A percentile compares a stretch with the other conserved stretches of the same genome.
phyloP scores from a whole-genome alignment of 2,888 invertebrate species.

The Lacanobia oleracea region DNA sequence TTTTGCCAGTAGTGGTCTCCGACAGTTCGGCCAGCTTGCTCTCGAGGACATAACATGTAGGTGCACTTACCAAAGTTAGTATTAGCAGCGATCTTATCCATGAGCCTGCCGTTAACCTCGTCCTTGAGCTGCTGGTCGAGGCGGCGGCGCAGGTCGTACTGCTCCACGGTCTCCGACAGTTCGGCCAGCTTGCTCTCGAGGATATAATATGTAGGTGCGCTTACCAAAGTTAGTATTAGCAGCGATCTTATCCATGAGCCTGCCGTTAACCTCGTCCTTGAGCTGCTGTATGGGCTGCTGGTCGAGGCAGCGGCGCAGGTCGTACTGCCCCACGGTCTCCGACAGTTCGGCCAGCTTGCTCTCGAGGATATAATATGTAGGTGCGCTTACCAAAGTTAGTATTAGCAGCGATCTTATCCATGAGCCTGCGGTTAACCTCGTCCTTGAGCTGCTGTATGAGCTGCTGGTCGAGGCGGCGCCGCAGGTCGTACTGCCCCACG shows the following conservation, averaged over 20 bases:
- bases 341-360: conserved; percentile 94
- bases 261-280: conserved; percentile 86
- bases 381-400: conserved; percentile 63
- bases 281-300: conserved; percentile 93
- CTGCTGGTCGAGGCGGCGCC: conserved; percentile 93
- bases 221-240: conserved; percentile 65
- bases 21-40: too few relatives aligned
- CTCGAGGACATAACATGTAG: too few relatives aligned
- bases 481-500: conserved; percentile 94
- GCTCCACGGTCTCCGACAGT: conserved; percentile 94
- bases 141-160: conserved; percentile 93
- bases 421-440: conserved; percentile 79
- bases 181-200: conserved; percentile 95
- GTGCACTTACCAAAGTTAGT: conserved; percentile 66
- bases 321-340: conserved; percentile 94
- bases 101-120: too few relatives aligned
- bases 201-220: conserved; percentile 65
- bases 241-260: conserved; percentile 77
- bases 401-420: conserved; percentile 74
- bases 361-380: conserved; percentile 90
- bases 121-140: conserved; percentile 94
- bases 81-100: conserved; percentile 74
- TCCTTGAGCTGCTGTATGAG: conserved; percentile 93
- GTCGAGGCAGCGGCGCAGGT: conserved; percentile 93
- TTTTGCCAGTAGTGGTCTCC: too few relatives aligned